phyloP scores from a whole-genome alignment of 1,140 invertebrate genomes.

The Drosophila pallidifrons region DNA sequence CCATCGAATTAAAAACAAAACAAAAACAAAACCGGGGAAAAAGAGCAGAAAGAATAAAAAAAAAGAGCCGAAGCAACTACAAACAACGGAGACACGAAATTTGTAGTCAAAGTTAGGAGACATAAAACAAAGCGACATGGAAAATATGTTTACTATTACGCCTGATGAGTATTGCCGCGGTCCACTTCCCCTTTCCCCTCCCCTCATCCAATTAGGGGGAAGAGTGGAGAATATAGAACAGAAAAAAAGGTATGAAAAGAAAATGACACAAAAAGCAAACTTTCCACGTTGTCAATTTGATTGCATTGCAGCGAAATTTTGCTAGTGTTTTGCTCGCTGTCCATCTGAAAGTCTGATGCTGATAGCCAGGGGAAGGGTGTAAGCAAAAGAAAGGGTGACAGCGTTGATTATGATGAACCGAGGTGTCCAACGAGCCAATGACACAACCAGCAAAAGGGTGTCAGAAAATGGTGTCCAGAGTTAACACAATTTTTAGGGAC shows the following conservation, averaged over 20 bases:
- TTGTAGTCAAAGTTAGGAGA: conserved; percentile 64
- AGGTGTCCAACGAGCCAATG: conserved; percentile 14
- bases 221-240: not conserved
- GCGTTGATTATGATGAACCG: conserved; percentile 17
- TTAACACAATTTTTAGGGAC: not conserved
- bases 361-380: not conserved
- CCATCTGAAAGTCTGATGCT: too few species aligned
- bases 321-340: not conserved
- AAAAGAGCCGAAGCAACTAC: not conserved
- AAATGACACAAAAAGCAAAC: conserved; percentile 37
- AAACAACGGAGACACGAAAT: conserved; percentile 35
- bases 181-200: too few species aligned
- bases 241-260: conserved; percentile 1
- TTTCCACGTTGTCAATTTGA: conserved; percentile 70
- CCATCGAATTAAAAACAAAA: conserved; percentile 66
- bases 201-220: not conserved
- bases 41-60: conserved; percentile 18
- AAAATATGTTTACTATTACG: conserved; percentile 62
- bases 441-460: not conserved
- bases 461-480: not conserved
- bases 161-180: conserved; percentile 23
- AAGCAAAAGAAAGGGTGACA: not conserved
- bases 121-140: conserved; percentile 67
- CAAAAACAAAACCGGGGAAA: conserved; percentile 48
- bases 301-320: conserved; percentile 62